Percentiles rank a stretch among this genome's conserved stretches.
phyloP scores from a whole-genome alignment of 2,113 vertebrate genomes.

The Suricata suricatta region DNA sequence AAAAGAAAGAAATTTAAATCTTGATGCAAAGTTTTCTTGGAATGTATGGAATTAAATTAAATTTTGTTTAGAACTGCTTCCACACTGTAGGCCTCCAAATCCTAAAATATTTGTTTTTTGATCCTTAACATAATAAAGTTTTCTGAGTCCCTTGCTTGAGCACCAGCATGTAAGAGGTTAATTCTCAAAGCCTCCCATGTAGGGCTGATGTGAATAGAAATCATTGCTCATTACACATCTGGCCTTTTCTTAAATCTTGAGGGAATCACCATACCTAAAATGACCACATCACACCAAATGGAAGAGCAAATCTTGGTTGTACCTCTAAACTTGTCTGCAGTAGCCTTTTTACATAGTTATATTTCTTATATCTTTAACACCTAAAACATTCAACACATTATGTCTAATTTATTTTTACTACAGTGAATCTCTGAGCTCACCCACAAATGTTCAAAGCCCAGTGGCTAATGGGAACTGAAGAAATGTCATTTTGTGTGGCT shows the following conservation, averaged over 20 bases:
- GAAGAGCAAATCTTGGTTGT: neutral
- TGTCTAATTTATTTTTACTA: constrained; percentile 37
- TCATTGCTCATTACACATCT: neutral
- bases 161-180: neutral
- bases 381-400: neutral
- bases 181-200: neutral
- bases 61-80: neutral
- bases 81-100: neutral
- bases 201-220: neutral
- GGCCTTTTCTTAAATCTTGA: neutral
- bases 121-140: neutral
- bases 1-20: neutral
- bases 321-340: constrained; percentile 17
- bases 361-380: neutral
- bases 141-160: neutral
- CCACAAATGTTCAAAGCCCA: neutral
- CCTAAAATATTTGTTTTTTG: neutral
- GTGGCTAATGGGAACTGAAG: neutral
- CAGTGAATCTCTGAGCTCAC: neutral
- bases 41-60: neutral
- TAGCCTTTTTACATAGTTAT: neutral
- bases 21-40: neutral
- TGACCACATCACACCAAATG: neutral
- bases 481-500: constrained; percentile 15
- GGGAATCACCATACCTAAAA: neutral